Evolutionary conservation across 2,113 vertebrate genomes (phyloP).

Genomic region (Xiphophorus maculatus): DNA sequence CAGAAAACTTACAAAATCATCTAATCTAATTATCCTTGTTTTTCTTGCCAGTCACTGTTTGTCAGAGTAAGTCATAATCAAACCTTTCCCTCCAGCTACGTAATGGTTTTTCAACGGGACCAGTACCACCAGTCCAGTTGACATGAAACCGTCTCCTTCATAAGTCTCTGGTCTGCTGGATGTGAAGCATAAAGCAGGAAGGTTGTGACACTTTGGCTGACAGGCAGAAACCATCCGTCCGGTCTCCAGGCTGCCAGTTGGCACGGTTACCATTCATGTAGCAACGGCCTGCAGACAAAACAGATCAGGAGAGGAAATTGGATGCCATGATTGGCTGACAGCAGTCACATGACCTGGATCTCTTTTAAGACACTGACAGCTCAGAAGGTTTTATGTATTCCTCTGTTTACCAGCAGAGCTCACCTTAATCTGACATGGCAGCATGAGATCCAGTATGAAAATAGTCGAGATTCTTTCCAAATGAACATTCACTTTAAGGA

Average conservation of each 20-base stretch:
- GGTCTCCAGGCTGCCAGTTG: constrained; percentile 2
- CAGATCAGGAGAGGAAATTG: constrained; percentile 13
- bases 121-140: neutral
- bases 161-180: neutral
- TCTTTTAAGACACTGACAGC: constrained; percentile 19
- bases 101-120: neutral
- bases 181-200: neutral
- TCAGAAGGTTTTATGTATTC: constrained; percentile 7
- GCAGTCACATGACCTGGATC: constrained; percentile 7
- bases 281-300: constrained; percentile 11
- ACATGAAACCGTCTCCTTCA: neutral
- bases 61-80: neutral
- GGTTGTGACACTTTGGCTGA: neutral
- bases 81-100: neutral
- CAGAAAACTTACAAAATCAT: no score
- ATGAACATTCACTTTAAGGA: constrained; percentile 1
- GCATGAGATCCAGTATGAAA: constrained; percentile 6
- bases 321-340: constrained; percentile 6
- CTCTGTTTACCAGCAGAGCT: constrained; percentile 4
- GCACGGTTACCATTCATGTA: neutral
- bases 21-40: no score
- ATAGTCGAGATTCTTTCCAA: constrained; percentile 1
- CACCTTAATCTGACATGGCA: constrained; percentile 3
- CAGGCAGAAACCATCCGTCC: neutral
- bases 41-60: neutral